A percentile compares a stretch with the other conserved stretches of the same genome.
phyloP scores from a whole-genome alignment of 2,888 invertebrate genomes.

The Noctua pronuba region DNA sequence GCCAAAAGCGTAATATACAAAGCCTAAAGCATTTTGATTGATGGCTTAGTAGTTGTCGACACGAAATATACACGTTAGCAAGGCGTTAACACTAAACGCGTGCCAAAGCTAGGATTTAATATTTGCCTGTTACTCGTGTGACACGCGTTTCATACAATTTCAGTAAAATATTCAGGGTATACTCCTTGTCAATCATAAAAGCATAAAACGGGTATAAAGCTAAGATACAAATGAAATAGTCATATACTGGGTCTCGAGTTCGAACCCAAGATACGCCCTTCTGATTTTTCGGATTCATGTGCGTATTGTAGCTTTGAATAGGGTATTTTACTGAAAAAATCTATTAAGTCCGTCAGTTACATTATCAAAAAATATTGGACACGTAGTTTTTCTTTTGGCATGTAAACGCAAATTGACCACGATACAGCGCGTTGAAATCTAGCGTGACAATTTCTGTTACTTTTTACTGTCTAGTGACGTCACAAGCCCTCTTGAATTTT shows the following conservation, averaged over 20 bases:
- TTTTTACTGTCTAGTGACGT: too few species aligned
- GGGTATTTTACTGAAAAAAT: too few species aligned
- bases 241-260: background rate
- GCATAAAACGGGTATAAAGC: background rate
- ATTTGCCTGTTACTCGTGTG: background rate
- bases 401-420: too few species aligned
- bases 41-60: background rate
- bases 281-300: background rate
- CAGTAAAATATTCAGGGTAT: background rate
- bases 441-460: too few species aligned
- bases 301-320: background rate
- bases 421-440: too few species aligned
- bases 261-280: background rate
- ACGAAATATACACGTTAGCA: constrained; percentile 8
- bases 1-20: background rate
- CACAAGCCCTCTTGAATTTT: too few species aligned
- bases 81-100: background rate
- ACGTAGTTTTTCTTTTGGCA: too few species aligned
- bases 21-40: constrained; percentile 1
- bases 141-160: background rate
- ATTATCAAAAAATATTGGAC: too few species aligned
- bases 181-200: background rate
- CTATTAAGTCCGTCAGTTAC: too few species aligned
- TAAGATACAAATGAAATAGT: background rate
- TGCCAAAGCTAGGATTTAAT: constrained; percentile 4